Base-by-base conservation (phyloP, 2,888 invertebrate genomes). In the Drosophila acutilabella region DNA sequence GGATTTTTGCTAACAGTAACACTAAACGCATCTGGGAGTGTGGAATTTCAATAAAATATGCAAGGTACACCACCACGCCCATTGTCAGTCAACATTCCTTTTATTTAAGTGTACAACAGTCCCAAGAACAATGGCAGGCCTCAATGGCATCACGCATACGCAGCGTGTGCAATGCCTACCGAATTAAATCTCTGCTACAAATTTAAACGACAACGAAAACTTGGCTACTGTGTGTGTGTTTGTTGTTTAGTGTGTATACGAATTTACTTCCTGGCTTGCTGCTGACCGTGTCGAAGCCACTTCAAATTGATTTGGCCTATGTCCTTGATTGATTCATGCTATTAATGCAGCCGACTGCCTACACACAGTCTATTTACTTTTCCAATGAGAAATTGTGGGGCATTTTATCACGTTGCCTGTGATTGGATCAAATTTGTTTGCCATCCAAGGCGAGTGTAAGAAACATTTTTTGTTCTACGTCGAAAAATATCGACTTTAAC, bases 41-140 rank as follows among this genome's bases (percentile, higher is more conserved):
- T 75, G 80, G 89, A 75, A 85, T 85, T 89, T 89, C 78, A 88
- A 89, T 89, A 85, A 85, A 87, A 88, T 88, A 85, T 89, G 83
- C 81, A 85, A 73, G 85, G 72, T 68, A 84, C 60, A 69, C 8
- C 40, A 56, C 13, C 40, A 52, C 36, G 16, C 23, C 47, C 64
- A 64, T 51, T 64, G 57, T 64, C 64, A 64, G 62, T 51, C 42
- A n/a, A n/a, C 57, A 57, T 57, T 57, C 62, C 62, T 45, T 45
- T 47, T 60, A 60, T 61, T 26, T 3, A 40, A 52, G 52, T 23
- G 40, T 18, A 54, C 52, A 53, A 40, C 53, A 42, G 33, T 30
- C 16, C 6, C 4, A 23, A 30, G 54, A 47, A 58, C 72, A 64
- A 59, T 71, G 59, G 26, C 14, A 51, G 11, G 6, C 36, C 48